These are phyloP conservation scores for Acanthisitta chloris DNA, from an alignment of 2,113 vertebrate species.

Conservation along the genomic window DNA sequence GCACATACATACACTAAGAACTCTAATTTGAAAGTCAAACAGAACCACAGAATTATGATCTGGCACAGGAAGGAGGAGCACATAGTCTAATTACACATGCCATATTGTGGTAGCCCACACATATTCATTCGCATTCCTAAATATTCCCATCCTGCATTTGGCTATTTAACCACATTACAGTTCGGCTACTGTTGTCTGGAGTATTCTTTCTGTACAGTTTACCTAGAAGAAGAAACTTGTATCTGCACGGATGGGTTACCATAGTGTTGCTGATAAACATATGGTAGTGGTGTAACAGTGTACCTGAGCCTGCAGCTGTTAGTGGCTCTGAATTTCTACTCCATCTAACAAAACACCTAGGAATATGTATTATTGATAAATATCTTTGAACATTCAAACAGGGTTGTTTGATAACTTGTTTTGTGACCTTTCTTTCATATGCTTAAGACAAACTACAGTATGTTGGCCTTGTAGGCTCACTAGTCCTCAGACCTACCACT, in stretches of 20 bases:
- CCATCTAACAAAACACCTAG: background rate
- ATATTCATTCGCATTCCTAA: background rate
- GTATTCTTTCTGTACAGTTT: background rate
- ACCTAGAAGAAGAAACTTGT: background rate
- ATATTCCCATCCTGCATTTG: background rate
- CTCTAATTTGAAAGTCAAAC: background rate
- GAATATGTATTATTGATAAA: background rate
- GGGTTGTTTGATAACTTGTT: background rate
- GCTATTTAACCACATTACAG: background rate
- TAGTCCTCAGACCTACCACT: background rate
- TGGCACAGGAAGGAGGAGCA: background rate
- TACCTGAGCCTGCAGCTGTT: background rate
- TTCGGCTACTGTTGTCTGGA: background rate
- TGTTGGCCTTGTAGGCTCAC: background rate
- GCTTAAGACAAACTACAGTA: background rate
- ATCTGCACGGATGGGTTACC: background rate
- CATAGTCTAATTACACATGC: background rate
- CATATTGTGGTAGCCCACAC: slow-evolving; percentile 3
- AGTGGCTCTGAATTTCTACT: background rate
- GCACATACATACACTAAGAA: background rate
- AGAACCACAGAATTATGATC: background rate
- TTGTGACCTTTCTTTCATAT: background rate
- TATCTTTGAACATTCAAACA: background rate
- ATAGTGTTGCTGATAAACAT: background rate
- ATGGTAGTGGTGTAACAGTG: background rate